Evolutionary conservation across 2,797 vertebrate genomes (phyloP), one percentile per base, ranked within the genome.

Genomic region (Silurus aristotelis): DNA sequence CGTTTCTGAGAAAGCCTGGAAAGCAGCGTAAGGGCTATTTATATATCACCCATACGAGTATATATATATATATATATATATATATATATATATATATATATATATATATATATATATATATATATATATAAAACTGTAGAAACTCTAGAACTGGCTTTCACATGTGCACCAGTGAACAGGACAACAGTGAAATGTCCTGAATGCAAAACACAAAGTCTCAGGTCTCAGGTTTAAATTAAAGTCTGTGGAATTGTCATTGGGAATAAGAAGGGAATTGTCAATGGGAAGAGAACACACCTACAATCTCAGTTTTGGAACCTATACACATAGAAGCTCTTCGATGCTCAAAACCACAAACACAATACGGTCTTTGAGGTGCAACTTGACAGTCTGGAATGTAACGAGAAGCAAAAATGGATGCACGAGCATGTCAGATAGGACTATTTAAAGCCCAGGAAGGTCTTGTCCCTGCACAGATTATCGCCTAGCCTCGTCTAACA

Each of bases 1-100:
- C 1, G 38, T 87, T 89, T 82, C 89, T 31, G 10, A 79, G 83
- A 86, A 89, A 86, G 80, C 70, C 80, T 88, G 14, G 84, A 88
- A 82, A 85, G 84, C 66, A 38, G 56, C 66, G 60, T 61, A 56
- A 25, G 58, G 63, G 46, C 73, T 90, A 86, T 84, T 84, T 64
- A 85, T 87, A 87, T 76, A 87, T 73, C 61, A 25, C 31, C 25
- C 70, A 78, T 55, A 86, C 5, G 25, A 52, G 70, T 80, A 25
- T 77, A 38, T 31, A 72, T 38, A 2, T 31, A 31, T 31, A 27
- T 27, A 27, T 27, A 27, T 27, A 27, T 27, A 27, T 27, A 27
- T 27, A 27, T 27, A 27, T 27, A 27, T 27, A 27, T 27, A 27
- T 27, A 27, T 27, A 27, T 27, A 27, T 27, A 27, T 27, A 27